Evolutionary conservation across 2,888 invertebrate genomes (phyloP), one percentile per base, ranked within the genome.

Genomic region (Lasioglossum pauxillum): DNA sequence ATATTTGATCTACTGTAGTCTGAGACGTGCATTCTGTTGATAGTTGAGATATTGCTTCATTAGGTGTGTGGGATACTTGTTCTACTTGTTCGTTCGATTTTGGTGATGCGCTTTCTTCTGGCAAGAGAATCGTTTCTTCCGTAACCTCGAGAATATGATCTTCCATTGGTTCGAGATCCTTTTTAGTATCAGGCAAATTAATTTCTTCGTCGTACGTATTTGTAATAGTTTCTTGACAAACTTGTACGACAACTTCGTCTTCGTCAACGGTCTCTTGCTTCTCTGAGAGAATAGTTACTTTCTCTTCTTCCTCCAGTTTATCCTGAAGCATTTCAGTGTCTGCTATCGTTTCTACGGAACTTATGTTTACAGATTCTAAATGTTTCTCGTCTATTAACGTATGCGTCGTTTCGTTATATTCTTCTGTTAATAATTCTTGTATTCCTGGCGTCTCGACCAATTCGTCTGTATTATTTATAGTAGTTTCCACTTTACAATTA

Each of bases 191-290:
- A 19, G 85, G n/a, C 75, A 90, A 82, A 78, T 85, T 80, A 38
- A 84, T 81, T 1, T 92, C 92, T 27, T 92, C 91, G 0, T 91
- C 89, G n/a, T 91, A 91, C 5, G 83, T 23, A 44, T 86, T 83
- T 41, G 86, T 53, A 38, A 86, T 78, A 44, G 16, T 81, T 35
- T 86, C 90, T 64, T 84, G 78, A 35, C 84, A 80, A 73, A 84
- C 75, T 67, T 88, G 83, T 53, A 46, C 76, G 14, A 75, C 69
- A 14, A 83, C 80, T 23, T 90, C 77, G 67, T 67, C 80, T 5
- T 83, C 67, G 19, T 85, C 86, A 8, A 73, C 49, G 8, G 38
- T 41, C n/a, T 90, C 80, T 72, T 90, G 75, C 46, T 90, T 88
- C 16, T 82, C 89, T 0, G 82, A 46, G 41, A 83, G 38, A 81